Conservation (phyloP, 2,797 vertebrate species). For the Bovichtus diacanthus region DNA sequence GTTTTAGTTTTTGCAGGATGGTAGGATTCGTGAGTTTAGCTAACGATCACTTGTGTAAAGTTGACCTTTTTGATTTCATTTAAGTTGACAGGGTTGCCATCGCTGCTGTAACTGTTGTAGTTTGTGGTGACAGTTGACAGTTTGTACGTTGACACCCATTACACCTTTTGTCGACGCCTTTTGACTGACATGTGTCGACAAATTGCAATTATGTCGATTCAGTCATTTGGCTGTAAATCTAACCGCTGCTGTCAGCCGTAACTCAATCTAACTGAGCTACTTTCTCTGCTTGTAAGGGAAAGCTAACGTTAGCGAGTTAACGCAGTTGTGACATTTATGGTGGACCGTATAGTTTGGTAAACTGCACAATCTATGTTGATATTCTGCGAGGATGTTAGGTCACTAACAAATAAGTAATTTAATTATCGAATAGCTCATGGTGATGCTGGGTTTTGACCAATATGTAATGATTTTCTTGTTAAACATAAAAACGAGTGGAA, state of each 20-base stretch:
- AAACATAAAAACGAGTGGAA: background rate
- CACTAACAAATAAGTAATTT: background rate
- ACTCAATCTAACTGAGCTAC: background rate
- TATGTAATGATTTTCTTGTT: background rate
- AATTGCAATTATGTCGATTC: background rate
- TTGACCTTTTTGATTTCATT: background rate
- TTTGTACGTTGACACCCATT: constrained; percentile 12
- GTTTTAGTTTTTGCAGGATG: background rate
- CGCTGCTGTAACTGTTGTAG: background rate
- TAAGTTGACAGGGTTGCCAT: constrained; percentile 5
- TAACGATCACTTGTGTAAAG: background rate
- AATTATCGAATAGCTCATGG: background rate
- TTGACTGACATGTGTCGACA: constrained; percentile 49
- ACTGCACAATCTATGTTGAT: background rate
- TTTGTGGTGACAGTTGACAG: constrained; percentile 54
- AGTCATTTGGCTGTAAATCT: background rate
- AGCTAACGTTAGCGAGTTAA: background rate
- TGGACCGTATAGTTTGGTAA: background rate
- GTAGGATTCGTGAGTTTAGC: background rate
- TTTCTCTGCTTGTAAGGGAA: constrained; percentile 1
- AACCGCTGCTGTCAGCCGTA: background rate
- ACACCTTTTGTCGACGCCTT: constrained; percentile 67
- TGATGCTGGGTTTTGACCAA: background rate
- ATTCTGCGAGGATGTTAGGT: background rate
- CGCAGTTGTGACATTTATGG: background rate